These are phyloP conservation scores for Malacoraja senta DNA, from an alignment of 2,797 vertebrate species.

Conservation along the genomic window DNA sequence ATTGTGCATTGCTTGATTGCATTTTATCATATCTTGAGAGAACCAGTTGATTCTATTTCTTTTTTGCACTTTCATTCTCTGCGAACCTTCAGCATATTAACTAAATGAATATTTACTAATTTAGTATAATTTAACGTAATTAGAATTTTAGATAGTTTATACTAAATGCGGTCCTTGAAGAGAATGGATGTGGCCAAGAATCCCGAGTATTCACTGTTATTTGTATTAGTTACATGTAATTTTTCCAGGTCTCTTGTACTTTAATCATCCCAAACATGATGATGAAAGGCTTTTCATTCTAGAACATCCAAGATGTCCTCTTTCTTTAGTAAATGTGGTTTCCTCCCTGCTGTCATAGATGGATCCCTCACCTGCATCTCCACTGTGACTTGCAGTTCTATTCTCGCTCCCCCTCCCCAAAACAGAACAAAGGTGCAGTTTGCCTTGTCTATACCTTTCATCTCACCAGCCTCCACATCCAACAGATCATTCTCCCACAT, in stretches of 20 bases:
- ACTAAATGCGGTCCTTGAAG: not conserved
- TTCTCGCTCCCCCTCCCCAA: no score
- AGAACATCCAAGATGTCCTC: no score
- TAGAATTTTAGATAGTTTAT: not conserved
- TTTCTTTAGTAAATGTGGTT: no score
- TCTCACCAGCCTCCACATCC: no score
- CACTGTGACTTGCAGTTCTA: no score
- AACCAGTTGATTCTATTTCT: not conserved
- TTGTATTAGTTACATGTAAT: not conserved
- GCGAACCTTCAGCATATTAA: not conserved
- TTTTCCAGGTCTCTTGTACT: not conserved
- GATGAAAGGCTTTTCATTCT: not conserved
- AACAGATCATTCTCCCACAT: no score
- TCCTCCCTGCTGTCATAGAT: no score
- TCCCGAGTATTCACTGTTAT: not conserved
- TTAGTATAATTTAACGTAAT: not conserved
- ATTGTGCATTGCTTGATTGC: not conserved
- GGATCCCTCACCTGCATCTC: no score
- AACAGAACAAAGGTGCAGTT: no score
- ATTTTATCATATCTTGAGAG: not conserved
- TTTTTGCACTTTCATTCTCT: not conserved
- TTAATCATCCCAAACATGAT: not conserved
- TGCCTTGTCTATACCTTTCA: no score
- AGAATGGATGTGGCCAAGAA: not conserved
- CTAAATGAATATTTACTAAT: not conserved